Conservation (phyloP, 2,113 vertebrate genomes). For the Eleginops maclovinus region DNA sequence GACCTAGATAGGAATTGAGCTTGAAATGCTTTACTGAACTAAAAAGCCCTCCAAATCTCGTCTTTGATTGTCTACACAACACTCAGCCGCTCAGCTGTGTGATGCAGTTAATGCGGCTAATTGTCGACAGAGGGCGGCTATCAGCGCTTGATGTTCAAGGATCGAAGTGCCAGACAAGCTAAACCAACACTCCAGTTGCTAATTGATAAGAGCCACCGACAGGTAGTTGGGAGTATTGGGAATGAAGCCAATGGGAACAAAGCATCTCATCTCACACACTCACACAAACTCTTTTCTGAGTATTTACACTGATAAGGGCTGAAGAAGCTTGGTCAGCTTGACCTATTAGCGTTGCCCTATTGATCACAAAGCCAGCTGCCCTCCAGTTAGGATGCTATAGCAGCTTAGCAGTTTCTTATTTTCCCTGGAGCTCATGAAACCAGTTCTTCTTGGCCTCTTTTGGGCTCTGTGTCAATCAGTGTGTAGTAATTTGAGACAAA, state of each 20-base stretch:
- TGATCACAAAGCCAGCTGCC: not conserved
- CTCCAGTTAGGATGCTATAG: not conserved
- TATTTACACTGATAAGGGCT: not conserved
- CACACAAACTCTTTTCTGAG: not conserved
- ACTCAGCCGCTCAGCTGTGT: conserved; percentile 5
- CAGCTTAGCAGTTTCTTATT: not conserved
- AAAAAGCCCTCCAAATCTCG: conserved; percentile 36
- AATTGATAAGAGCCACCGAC: conserved; percentile 23
- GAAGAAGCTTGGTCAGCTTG: not conserved
- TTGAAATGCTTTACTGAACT: conserved; percentile 20
- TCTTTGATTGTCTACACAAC: conserved; percentile 42
- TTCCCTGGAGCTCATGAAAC: not conserved
- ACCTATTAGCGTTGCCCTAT: too few relatives aligned
- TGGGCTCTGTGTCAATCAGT: not conserved
- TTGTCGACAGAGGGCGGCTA: conserved; percentile 40
- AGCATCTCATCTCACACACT: not conserved
- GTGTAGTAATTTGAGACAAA: not conserved
- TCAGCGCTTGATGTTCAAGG: conserved; percentile 43
- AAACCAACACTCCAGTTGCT: conserved; percentile 35
- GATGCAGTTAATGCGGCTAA: conserved; percentile 50
- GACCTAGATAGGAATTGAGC: not conserved
- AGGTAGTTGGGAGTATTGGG: not conserved
- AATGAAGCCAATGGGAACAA: not conserved
- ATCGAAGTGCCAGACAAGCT: conserved; percentile 17
- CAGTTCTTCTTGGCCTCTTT: not conserved